Evolutionary conservation across 2,113 vertebrate species (phyloP).

Genomic region (Cyprinodon tularosa): DNA sequence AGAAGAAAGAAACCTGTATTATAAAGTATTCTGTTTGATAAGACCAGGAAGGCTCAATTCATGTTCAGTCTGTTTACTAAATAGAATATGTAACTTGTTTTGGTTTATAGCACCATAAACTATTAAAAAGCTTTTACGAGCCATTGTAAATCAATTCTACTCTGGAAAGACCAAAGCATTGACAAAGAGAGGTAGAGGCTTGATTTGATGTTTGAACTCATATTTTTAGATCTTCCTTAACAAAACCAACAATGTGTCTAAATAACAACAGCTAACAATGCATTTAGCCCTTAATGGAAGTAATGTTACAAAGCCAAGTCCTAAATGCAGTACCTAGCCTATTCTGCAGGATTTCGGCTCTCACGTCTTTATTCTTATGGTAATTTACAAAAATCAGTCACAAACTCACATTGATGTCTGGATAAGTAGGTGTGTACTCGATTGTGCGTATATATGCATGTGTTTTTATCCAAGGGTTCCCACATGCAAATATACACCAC

Average conservation of each 20-base stretch:
- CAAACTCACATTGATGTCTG: conserved; percentile 51
- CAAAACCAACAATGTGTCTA: conserved; percentile 35
- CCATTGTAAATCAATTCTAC: not conserved
- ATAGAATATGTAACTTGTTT: not conserved
- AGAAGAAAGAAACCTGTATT: not conserved
- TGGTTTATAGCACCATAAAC: not conserved
- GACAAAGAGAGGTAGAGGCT: conserved; percentile 19
- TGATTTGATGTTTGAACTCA: conserved; percentile 30
- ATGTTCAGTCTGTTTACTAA: not conserved
- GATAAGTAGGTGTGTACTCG: conserved; percentile 1
- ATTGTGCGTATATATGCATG: not conserved
- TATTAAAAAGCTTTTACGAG: not conserved
- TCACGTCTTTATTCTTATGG: conserved; percentile 74
- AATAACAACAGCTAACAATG: conserved; percentile 50
- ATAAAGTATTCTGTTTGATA: not conserved
- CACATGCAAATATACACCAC: conserved; percentile 52
- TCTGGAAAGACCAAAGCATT: conserved; percentile 18
- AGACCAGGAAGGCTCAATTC: not conserved
- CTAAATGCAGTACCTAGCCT: conserved; percentile 3
- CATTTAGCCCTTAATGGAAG: conserved; percentile 44
- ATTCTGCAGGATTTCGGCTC: conserved; percentile 55
- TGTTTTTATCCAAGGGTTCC: conserved; percentile 23
- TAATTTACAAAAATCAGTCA: conserved; percentile 69
- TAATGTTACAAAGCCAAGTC: conserved; percentile 20
- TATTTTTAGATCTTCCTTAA: conserved; percentile 44